A percentile compares a stretch with the other conserved stretches of the same genome.
Conservation (phyloP, 1,140 invertebrate species). For the Cyphomyrmex costatus region DNA sequence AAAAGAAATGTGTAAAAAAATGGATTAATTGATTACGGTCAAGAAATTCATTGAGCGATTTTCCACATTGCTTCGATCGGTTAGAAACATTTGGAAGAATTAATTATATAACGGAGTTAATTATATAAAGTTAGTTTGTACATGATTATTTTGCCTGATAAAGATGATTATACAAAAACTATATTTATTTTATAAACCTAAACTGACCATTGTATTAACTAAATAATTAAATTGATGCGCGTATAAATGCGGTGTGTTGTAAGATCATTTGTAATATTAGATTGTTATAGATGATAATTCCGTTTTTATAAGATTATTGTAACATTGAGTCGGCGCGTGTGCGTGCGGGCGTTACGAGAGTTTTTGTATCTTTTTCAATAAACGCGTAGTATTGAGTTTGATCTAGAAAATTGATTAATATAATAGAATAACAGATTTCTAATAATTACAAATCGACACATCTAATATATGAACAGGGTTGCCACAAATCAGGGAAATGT, state of each 20-base stretch:
- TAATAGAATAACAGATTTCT: background rate
- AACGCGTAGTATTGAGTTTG: background rate
- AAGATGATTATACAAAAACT: conserved; percentile 1
- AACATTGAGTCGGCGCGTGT: background rate
- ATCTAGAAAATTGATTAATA: background rate
- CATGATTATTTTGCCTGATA: conserved; percentile 10
- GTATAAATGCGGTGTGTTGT: background rate
- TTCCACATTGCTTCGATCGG: conserved; percentile 30
- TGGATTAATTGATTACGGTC: background rate
- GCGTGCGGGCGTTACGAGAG: background rate
- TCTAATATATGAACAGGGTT: background rate
- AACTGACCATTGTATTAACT: conserved; percentile 10
- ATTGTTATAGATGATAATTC: conserved; percentile 20
- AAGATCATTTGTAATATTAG: conserved; percentile 37
- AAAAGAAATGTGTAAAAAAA: conserved; percentile 10
- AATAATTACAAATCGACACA: background rate
- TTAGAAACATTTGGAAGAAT: background rate
- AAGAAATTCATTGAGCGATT: background rate
- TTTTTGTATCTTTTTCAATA: background rate
- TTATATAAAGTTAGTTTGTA: conserved; percentile 21
- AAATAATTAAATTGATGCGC: background rate
- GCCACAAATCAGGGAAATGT: too few relatives aligned
- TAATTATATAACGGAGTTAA: conserved; percentile 1
- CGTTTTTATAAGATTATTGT: conserved; percentile 44
- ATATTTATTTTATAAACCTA: conserved; percentile 30